Base-by-base conservation (phyloP, 2,797 vertebrate genomes). In the Neostethus bicornis region DNA sequence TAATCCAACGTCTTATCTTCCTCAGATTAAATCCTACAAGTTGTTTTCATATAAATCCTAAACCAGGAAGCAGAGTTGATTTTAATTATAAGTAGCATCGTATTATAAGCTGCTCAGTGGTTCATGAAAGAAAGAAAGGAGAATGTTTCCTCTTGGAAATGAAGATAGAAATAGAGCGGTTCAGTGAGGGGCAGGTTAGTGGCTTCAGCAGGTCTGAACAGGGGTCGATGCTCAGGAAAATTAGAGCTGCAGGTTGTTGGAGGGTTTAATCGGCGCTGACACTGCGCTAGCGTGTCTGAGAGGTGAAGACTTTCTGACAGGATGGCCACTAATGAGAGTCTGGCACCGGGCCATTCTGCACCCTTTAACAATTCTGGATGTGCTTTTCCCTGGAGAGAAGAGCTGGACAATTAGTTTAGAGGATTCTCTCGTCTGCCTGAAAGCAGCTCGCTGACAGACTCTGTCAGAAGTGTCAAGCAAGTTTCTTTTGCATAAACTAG, bases 241-340 rank as follows among this genome's bases (percentile, higher is more conserved):
- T 85, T 75, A 83, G 57, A 70, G 63, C 68, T 62, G 63, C 79
- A 70, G 78, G 66, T 83, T 81, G 79, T 72, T 41, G 14, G 70
- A 61, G 52, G 63, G 66, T 75, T 81, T 86, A 81, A 87, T 87
- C 73, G 13, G 55, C 28, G 20, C 57, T 85, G 87, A 89, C 84
- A 79, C 42, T 5, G 53, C 53, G 66, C 75, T 79, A 66, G 68
- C 49, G 24, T 79, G 80, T 84, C 73, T 73, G 55, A 68, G 46
- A 80, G 77, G 80, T 81, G 86, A 89, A 82, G 75, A 65, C 70
- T 81, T 62, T 83, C 73, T 86, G 86, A 89, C 81, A 89, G 78
- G 61, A 75, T 68, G 67, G 66, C 51, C 54, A 55, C 82, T 86
- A 88, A 89, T 88, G 85, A 89, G 80, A 83, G 79, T 77, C 78